These are phyloP conservation scores for Craterocephalus amniculus DNA, from an alignment of 2,797 vertebrate species.

Conservation along the genomic window DNA sequence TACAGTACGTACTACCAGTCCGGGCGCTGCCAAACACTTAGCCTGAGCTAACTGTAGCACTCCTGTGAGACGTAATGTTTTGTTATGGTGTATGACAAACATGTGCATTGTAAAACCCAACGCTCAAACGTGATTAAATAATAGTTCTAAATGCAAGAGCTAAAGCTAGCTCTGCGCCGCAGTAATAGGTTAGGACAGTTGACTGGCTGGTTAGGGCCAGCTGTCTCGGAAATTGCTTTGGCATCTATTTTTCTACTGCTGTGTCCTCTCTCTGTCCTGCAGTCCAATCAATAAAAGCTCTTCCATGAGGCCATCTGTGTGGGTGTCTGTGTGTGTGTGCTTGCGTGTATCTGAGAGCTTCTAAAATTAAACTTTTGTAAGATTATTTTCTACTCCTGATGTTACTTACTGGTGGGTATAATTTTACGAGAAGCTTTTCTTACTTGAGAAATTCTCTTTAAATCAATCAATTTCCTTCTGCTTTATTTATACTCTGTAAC, in stretches of 20 bases:
- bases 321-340: slow-evolving; percentile 19
- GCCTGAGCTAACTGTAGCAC: slow-evolving; percentile 24
- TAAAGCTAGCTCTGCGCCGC: slow-evolving; percentile 27
- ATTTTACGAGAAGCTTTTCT: background rate
- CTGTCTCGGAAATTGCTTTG: slow-evolving; percentile 62
- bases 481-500: background rate
- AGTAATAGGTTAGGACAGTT: slow-evolving; percentile 44
- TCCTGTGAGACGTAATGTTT: slow-evolving; percentile 18
- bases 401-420: background rate
- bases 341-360: background rate
- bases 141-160: slow-evolving; percentile 1
- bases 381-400: background rate
- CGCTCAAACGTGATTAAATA: slow-evolving; percentile 22
- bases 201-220: slow-evolving; percentile 50
- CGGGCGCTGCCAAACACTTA: slow-evolving; percentile 43
- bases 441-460: too few relatives aligned
- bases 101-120: background rate
- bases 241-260: slow-evolving; percentile 53
- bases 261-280: slow-evolving; percentile 59
- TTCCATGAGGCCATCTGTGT: slow-evolving; percentile 55
- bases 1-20: slow-evolving; percentile 43
- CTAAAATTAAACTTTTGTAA: background rate
- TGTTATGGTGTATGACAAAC: slow-evolving; percentile 1
- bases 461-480: background rate
- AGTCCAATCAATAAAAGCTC: slow-evolving; percentile 58